phyloP scores from a whole-genome alignment of 1,140 invertebrate species.

The Lerema accius region DNA sequence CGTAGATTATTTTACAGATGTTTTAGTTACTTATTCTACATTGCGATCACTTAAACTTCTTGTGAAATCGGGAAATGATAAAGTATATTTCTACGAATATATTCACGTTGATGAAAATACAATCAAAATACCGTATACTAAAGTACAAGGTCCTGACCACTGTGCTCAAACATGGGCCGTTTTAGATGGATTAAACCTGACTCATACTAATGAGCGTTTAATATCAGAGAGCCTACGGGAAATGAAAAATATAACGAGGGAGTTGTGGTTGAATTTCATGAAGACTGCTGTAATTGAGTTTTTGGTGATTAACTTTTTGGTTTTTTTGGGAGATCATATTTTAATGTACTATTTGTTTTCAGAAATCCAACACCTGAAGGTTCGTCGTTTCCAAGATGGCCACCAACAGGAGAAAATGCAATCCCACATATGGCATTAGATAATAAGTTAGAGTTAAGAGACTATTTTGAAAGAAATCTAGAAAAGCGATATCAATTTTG shows the following conservation, averaged over 20 bases:
- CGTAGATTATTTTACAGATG: constrained; percentile 57
- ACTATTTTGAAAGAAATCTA: constrained; percentile 34
- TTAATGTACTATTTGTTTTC: constrained; percentile 19
- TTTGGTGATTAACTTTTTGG: constrained; percentile 30
- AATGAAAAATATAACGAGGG: constrained; percentile 38
- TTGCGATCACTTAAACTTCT: constrained; percentile 47
- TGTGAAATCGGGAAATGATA: constrained; percentile 44
- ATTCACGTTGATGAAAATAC: constrained; percentile 44
- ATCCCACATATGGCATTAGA: constrained; percentile 50
- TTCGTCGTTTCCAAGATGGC: constrained; percentile 44
- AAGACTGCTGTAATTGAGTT: too few relatives aligned
- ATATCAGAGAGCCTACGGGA: constrained; percentile 24
- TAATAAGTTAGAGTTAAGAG: constrained; percentile 35
- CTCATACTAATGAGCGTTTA: constrained; percentile 7
- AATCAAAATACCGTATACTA: constrained; percentile 42
- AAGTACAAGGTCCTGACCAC: constrained; percentile 48
- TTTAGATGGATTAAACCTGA: constrained; percentile 38
- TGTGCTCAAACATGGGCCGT: constrained; percentile 45
- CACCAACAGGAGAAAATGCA: constrained; percentile 29
- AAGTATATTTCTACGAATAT: constrained; percentile 62
- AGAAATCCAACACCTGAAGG: constrained; percentile 45
- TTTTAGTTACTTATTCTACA: constrained; percentile 50
- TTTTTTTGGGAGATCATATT: too few relatives aligned
- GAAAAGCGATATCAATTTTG: constrained; percentile 40
- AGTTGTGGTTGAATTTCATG: constrained; percentile 43